These are phyloP conservation scores for Prunella himalayana DNA, from an alignment of 2,113 vertebrate species.

Conservation along the genomic window DNA sequence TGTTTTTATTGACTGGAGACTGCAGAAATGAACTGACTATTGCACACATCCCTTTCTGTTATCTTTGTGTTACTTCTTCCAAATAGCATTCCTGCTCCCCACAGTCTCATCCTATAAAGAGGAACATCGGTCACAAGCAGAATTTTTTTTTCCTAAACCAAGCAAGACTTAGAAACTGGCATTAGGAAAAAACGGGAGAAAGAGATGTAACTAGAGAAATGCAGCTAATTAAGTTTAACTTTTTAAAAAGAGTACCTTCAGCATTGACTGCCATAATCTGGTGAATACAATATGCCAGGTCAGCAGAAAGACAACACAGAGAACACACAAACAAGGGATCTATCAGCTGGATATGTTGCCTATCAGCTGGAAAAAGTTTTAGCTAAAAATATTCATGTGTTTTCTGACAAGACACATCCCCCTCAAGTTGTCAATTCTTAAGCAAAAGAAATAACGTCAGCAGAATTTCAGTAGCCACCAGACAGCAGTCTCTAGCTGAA, in stretches of 20 bases:
- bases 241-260: background rate
- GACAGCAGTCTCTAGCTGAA: background rate
- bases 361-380: background rate
- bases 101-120: background rate
- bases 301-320: background rate
- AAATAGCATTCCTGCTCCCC: background rate
- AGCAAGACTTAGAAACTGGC: background rate
- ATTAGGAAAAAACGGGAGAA: background rate
- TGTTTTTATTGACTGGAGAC: background rate
- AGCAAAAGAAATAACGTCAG: conserved; percentile 3
- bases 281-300: background rate
- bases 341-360: background rate
- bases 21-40: background rate
- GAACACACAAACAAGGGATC: background rate
- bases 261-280: background rate
- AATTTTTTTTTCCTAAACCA: background rate
- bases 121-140: background rate
- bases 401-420: background rate
- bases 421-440: background rate
- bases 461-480: background rate
- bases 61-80: background rate
- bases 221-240: background rate
- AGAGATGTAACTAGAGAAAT: background rate
- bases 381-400: background rate
- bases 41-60: background rate